These are phyloP conservation scores for honey bee (Apis mellifera) DNA, from an alignment of 1,140 invertebrate species.

Conservation along the genomic window Amel_HAv3.1 CM009940.2:8943001-8943500, in stretches of 20 bases:
- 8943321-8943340: slow-evolving; percentile 9
- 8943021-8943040: not conserved
- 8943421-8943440: not conserved
- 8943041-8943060: slow-evolving; percentile 10
- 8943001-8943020: not conserved
- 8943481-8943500: slow-evolving; percentile 9
- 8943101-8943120: slow-evolving; percentile 18
- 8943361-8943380: slow-evolving; percentile 35
- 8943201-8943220: not conserved
- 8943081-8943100: slow-evolving; percentile 7
- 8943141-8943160: not conserved
- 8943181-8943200: not conserved
- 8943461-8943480: not conserved
- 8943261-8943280: slow-evolving; percentile 6
- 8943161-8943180: slow-evolving; percentile 31
- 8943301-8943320: not conserved
- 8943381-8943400: slow-evolving; percentile 47
- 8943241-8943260: slow-evolving; percentile 1
- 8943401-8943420: slow-evolving; percentile 7
- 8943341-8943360: not conserved
- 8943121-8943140: not conserved
- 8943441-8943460: not conserved
- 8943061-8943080: slow-evolving; percentile 21
- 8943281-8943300: slow-evolving; percentile 24
- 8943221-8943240: not conserved